A percentile compares a stretch with the other conserved stretches of the same genome.
Evolutionary conservation across 2,797 vertebrate genomes (phyloP).

Genomic region (Cyprinodon diabolis): DNA sequence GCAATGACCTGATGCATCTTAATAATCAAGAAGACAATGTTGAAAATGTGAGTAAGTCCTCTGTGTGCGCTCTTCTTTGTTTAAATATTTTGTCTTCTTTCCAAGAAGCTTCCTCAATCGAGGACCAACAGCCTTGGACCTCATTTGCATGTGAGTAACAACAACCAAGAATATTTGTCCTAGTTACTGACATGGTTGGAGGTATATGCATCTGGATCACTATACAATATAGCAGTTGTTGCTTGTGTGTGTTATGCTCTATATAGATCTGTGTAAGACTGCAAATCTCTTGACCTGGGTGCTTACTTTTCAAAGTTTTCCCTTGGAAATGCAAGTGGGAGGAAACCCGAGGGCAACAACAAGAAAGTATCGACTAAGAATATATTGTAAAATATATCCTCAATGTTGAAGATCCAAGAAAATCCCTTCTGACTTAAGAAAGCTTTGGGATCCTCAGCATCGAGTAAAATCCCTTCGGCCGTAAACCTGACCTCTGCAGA

Average conservation of each 20-base stretch:
- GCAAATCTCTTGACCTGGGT: not conserved
- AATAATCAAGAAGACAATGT: too few relatives aligned
- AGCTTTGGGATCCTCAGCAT: not conserved
- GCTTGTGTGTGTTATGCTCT: not conserved
- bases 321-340: not conserved
- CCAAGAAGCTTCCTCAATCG: too few relatives aligned
- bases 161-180: too few relatives aligned
- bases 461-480: not conserved
- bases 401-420: too few relatives aligned
- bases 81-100: too few relatives aligned
- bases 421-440: not conserved
- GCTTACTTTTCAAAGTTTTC: not conserved
- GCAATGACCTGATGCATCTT: not conserved
- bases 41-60: too few relatives aligned
- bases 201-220: not conserved
- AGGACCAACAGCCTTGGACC: too few relatives aligned
- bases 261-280: not conserved
- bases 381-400: too few relatives aligned
- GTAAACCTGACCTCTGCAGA: not conserved
- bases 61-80: too few relatives aligned
- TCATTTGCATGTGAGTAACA: too few relatives aligned
- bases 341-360: not conserved
- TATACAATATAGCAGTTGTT: not conserved
- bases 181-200: not conserved
- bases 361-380: not conserved